A percentile compares a stretch with the other conserved stretches of the same genome.
phyloP scores from a whole-genome alignment of 1,140 invertebrate species.

The Drosophila miranda region DNA sequence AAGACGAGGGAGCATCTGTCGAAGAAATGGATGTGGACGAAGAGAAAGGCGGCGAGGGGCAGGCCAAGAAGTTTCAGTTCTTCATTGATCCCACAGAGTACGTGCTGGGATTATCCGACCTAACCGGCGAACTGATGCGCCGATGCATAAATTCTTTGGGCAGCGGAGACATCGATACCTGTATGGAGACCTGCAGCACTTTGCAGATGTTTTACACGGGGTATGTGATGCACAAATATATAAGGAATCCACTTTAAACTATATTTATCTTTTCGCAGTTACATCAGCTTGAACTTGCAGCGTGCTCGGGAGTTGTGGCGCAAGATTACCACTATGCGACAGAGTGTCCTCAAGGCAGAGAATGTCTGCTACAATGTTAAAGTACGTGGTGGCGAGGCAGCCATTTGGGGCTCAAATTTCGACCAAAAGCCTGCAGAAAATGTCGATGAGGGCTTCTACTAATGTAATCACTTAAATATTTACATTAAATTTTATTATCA shows the following conservation, averaged over 20 bases:
- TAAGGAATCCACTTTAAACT: neutral
- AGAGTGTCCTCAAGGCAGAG: conserved; percentile 92
- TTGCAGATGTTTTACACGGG: conserved; percentile 89
- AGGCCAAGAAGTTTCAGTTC: conserved; percentile 63
- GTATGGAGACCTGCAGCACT: conserved; percentile 88
- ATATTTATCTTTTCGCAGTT: conserved; percentile 34
- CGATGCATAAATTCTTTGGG: conserved; percentile 92
- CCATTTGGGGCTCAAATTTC: conserved; percentile 82
- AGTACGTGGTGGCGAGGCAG: conserved; percentile 91
- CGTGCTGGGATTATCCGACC: conserved; percentile 92
- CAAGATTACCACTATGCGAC: conserved; percentile 88
- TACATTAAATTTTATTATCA: too few relatives aligned
- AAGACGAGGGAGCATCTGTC: neutral
- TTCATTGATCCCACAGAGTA: conserved; percentile 75
- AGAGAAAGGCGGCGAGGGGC: conserved; percentile 7
- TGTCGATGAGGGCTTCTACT: conserved; percentile 73
- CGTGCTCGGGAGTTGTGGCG: conserved; percentile 87
- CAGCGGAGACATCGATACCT: conserved; percentile 89
- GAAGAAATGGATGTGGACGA: conserved; percentile 16
- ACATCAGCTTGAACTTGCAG: conserved; percentile 78
- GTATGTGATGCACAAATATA: conserved; percentile 13
- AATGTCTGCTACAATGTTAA: conserved; percentile 92
- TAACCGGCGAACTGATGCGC: conserved; percentile 95
- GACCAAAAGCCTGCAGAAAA: conserved; percentile 74
- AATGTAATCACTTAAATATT: neutral